Evolutionary conservation across 2,888 invertebrate genomes (phyloP).

Genomic region (Erpobdella octoculata): DNA sequence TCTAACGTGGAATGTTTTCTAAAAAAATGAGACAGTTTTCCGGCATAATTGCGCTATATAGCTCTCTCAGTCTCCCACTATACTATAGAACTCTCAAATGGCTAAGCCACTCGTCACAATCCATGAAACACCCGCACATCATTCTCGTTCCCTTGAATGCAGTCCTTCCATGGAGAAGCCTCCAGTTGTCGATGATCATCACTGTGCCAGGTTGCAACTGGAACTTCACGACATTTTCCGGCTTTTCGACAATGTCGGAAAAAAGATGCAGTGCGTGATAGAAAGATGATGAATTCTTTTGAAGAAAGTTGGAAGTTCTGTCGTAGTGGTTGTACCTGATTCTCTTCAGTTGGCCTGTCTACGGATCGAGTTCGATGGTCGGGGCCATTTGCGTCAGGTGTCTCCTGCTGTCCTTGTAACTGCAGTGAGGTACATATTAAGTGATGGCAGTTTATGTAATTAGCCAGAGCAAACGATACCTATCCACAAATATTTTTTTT

Average conservation of each 20-base stretch:
- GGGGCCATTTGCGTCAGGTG: slow-evolving; percentile 37
- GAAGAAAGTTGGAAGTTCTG: slow-evolving; percentile 55
- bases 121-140: slow-evolving; percentile 66
- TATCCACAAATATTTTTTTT: no score
- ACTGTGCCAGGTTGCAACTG: slow-evolving; percentile 61
- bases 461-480: no score
- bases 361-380: slow-evolving; percentile 42
- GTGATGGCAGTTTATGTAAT: no score
- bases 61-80: no score
- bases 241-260: slow-evolving; percentile 37
- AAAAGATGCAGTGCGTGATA: slow-evolving; percentile 54
- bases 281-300: background rate
- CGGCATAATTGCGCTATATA: no score
- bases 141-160: slow-evolving; percentile 63
- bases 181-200: slow-evolving; percentile 70
- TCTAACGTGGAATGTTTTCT: no score
- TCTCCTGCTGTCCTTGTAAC: slow-evolving; percentile 55
- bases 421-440: slow-evolving; percentile 57
- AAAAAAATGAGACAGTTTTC: no score
- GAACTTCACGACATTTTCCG: slow-evolving; percentile 51
- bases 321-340: slow-evolving; percentile 68
- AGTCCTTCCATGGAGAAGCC: slow-evolving; percentile 67
- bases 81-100: slow-evolving; percentile 39
- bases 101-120: slow-evolving; percentile 57
- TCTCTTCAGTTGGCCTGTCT: slow-evolving; percentile 58